phyloP scores from a whole-genome alignment of 2,113 vertebrate genomes.

The Zosterops borbonicus region DNA sequence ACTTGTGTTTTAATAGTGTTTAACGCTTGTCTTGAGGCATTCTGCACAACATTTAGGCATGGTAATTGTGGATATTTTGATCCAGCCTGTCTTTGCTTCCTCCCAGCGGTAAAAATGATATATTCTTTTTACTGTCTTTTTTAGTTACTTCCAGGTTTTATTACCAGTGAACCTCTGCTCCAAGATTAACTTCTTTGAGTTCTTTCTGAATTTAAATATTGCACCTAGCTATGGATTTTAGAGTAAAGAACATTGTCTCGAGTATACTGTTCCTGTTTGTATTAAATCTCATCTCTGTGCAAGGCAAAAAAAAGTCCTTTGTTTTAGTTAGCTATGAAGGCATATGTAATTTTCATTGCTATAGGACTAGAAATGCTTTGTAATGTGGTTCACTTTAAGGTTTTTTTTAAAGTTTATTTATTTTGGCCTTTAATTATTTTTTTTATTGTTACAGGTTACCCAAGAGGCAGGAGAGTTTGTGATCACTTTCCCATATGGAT shows the following conservation, averaged over 20 bases:
- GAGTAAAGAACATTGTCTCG: neutral
- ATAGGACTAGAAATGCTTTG: neutral
- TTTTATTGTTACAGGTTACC: conserved; percentile 80
- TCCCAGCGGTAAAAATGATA: neutral
- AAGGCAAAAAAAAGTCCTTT: neutral
- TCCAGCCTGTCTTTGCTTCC: neutral
- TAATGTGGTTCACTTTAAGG: neutral
- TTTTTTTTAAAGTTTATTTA: neutral
- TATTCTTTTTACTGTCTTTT: neutral
- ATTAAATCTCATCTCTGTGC: neutral
- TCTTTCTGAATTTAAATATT: neutral
- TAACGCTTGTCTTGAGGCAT: neutral
- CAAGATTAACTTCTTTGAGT: neutral
- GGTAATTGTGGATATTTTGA: neutral
- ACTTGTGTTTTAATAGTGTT: neutral
- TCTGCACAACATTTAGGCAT: neutral
- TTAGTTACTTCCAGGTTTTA: neutral
- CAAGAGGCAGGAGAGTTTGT: conserved; percentile 98
- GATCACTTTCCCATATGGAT: conserved; percentile 97
- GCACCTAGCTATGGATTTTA: neutral
- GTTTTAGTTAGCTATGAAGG: neutral
- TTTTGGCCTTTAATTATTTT: neutral
- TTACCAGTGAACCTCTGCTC: neutral
- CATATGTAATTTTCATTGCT: neutral
- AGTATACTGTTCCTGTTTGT: neutral